Evolutionary conservation across 2,888 invertebrate species (phyloP).

Genomic region (Beris morrisii): DNA sequence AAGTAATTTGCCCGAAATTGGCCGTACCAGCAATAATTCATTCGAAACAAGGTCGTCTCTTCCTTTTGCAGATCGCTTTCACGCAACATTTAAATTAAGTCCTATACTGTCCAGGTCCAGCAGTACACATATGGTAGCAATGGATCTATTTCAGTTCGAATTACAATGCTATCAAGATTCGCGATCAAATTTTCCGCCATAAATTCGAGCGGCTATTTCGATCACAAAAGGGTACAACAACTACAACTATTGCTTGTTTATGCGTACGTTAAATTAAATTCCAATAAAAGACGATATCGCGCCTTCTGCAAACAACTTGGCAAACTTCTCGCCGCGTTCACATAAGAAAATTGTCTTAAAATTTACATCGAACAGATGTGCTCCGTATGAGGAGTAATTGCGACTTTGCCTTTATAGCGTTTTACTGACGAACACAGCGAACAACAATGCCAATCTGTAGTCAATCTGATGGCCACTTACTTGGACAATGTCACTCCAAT

Average conservation of each 20-base stretch:
- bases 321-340: constrained; percentile 5
- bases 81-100: background rate
- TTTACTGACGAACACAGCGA: constrained; percentile 1
- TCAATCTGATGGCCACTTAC: constrained; percentile 8
- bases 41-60: no score
- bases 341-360: constrained; percentile 20
- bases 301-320: background rate
- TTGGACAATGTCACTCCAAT: constrained; percentile 24
- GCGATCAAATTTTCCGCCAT: constrained; percentile 14
- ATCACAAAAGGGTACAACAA: background rate
- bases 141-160: constrained; percentile 1
- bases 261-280: constrained; percentile 24
- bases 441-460: constrained; percentile 9
- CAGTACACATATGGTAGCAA: no score
- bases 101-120: background rate
- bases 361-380: constrained; percentile 27
- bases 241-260: constrained; percentile 1
- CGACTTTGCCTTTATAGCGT: constrained; percentile 6
- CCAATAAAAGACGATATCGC: constrained; percentile 26
- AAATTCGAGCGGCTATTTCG: constrained; percentile 11
- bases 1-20: no score
- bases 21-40: no score
- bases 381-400: constrained; percentile 11
- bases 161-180: constrained; percentile 4
- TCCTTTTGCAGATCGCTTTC: no score